These are phyloP conservation scores for Salvator merianae DNA, from an alignment of 2,113 vertebrate species.

Conservation along the genomic window DNA sequence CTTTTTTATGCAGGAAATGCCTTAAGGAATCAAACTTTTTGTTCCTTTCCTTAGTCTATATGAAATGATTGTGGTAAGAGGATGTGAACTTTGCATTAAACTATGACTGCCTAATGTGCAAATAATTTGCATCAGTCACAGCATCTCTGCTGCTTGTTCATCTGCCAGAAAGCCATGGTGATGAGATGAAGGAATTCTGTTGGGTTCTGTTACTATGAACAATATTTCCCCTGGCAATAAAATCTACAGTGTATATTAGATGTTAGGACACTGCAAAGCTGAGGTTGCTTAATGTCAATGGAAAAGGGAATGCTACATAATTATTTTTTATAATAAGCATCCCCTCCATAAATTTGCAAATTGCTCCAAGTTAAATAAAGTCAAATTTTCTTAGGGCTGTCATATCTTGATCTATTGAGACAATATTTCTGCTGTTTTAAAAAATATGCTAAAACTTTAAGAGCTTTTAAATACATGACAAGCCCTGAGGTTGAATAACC, in stretches of 20 bases:
- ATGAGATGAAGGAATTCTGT: conserved; percentile 36
- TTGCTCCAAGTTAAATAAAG: conserved; percentile 8
- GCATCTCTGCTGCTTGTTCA: conserved; percentile 22
- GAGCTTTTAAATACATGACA: conserved; percentile 9
- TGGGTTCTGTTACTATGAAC: conserved; percentile 37
- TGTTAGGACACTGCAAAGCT: neutral
- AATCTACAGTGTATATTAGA: neutral
- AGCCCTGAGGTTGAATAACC: neutral
- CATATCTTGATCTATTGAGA: neutral
- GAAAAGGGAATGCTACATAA: conserved; percentile 18
- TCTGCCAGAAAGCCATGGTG: neutral
- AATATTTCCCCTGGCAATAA: conserved; percentile 33
- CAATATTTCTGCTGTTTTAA: neutral
- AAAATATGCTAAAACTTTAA: conserved; percentile 20
- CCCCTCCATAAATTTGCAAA: neutral
- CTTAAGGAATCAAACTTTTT: conserved; percentile 10
- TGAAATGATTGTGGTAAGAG: conserved; percentile 17
- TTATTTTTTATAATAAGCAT: conserved; percentile 17
- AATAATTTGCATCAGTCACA: conserved; percentile 19
- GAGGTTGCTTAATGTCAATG: conserved; percentile 8
- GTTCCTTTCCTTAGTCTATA: neutral
- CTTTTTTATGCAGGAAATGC: conserved; percentile 34
- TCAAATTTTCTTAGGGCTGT: neutral
- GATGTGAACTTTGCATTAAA: conserved; percentile 18
- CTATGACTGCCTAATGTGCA: conserved; percentile 22